Evolutionary conservation across 1,140 invertebrate species (phyloP).

Genomic region (Anagrus nilaparvatae): DNA sequence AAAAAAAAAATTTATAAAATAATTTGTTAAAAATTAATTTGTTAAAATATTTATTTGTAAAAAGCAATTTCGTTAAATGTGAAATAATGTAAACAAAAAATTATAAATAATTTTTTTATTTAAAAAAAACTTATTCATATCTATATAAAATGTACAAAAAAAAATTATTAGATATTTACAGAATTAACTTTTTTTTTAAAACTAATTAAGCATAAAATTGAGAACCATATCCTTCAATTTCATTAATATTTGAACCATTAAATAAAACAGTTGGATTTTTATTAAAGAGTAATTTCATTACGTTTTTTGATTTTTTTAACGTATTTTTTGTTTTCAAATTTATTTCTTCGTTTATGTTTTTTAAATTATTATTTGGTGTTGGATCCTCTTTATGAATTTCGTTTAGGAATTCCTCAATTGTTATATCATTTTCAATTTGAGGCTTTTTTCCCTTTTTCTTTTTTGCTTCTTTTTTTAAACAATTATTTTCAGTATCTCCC

Average conservation of each 20-base stretch:
- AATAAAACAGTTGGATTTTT: conserved; percentile 26
- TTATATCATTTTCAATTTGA: conserved; percentile 1
- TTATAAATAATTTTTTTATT: too few species aligned
- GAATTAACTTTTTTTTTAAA: too few species aligned
- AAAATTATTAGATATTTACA: too few species aligned
- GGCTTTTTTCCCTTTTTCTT: conserved; percentile 10
- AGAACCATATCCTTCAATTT: conserved; percentile 32
- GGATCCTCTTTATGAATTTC: not conserved
- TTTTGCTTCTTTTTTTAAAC: not conserved
- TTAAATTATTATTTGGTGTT: conserved; percentile 3
- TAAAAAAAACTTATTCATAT: too few species aligned
- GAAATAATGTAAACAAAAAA: too few species aligned
- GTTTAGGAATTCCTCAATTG: conserved; percentile 10
- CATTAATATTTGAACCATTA: conserved; percentile 32
- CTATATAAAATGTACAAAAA: too few species aligned
- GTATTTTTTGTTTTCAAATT: not conserved
- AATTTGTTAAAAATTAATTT: too few species aligned
- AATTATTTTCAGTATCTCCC: conserved; percentile 3
- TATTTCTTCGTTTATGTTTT: conserved; percentile 8
- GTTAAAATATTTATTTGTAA: too few species aligned
- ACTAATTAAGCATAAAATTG: too few species aligned
- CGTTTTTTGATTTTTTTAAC: conserved; percentile 22
- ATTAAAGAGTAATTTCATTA: conserved; percentile 27
- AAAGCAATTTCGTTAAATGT: too few species aligned
- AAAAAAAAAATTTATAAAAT: too few species aligned